phyloP scores from a whole-genome alignment of 2,888 invertebrate genomes.

The Sturmia bella region DNA sequence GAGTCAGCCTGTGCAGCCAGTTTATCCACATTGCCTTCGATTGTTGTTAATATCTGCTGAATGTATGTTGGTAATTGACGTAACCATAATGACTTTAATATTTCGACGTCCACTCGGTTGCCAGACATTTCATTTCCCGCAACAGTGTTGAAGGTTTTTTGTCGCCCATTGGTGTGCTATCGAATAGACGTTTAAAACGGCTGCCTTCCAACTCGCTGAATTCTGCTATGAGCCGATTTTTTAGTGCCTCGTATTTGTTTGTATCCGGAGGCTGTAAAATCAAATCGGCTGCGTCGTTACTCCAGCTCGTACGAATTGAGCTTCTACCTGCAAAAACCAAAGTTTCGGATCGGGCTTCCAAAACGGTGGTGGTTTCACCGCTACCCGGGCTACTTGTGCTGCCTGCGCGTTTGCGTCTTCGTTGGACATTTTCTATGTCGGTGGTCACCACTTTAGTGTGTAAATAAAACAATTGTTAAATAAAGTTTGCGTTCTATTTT shows the following conservation, averaged over 20 bases:
- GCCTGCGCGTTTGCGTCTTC: neutral
- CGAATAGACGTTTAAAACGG: constrained; percentile 18
- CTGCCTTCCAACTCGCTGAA: constrained; percentile 4
- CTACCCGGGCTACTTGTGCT: neutral
- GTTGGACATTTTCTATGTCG: too few species aligned
- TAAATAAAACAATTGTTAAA: too few species aligned
- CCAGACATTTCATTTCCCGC: neutral
- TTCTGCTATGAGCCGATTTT: constrained; percentile 15
- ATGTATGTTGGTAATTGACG: too few species aligned
- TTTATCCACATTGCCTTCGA: too few species aligned
- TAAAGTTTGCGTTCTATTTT: too few species aligned
- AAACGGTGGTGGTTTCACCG: constrained; percentile 2
- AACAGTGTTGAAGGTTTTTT: constrained; percentile 28
- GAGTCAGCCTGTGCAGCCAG: too few species aligned
- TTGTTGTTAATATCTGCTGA: too few species aligned
- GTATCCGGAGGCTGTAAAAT: neutral
- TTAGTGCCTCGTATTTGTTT: constrained; percentile 23
- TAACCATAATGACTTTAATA: constrained; percentile 13
- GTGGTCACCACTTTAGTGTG: too few species aligned
- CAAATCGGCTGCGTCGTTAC: constrained; percentile 16
- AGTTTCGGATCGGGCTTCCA: neutral
- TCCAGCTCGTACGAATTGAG: constrained; percentile 12
- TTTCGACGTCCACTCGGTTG: neutral
- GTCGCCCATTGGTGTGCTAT: neutral
- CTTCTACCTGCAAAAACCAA: constrained; percentile 9